Percentiles rank a stretch among this genome's conserved stretches.
phyloP scores from a whole-genome alignment of 1,140 invertebrate genomes.

The Physella acuta region DNA sequence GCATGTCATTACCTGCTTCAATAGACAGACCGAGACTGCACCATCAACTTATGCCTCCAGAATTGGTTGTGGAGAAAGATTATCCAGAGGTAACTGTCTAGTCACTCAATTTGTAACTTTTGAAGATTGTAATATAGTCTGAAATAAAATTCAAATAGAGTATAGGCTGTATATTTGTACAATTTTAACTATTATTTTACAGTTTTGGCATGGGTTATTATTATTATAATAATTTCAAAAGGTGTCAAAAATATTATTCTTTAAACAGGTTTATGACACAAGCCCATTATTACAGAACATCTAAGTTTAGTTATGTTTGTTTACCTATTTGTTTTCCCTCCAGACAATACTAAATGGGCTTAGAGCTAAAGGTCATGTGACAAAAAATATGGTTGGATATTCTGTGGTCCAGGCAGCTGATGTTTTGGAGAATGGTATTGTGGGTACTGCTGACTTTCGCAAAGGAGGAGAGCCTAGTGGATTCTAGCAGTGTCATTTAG shows the following conservation, averaged over 20 bases:
- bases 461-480: conserved; percentile 36
- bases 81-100: conserved; percentile 63
- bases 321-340: background rate
- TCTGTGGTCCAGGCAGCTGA: conserved; percentile 31
- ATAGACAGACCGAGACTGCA: conserved; percentile 86
- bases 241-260: background rate
- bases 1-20: conserved; percentile 80
- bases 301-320: background rate
- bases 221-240: background rate
- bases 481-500: conserved; percentile 20
- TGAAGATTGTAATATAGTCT: too few species aligned
- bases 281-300: background rate
- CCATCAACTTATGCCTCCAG: conserved; percentile 88
- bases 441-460: conserved; percentile 31
- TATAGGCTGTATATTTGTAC: too few species aligned
- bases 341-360: conserved; percentile 32
- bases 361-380: conserved; percentile 28
- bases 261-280: background rate
- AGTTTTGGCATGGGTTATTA: too few species aligned
- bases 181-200: too few species aligned
- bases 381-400: background rate
- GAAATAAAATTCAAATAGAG: too few species aligned
- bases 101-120: too few species aligned
- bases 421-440: conserved; percentile 10
- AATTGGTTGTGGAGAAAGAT: conserved; percentile 76